Evolutionary conservation across 2,113 vertebrate genomes (phyloP).

Genomic region (Lophotis ruficrista): DNA sequence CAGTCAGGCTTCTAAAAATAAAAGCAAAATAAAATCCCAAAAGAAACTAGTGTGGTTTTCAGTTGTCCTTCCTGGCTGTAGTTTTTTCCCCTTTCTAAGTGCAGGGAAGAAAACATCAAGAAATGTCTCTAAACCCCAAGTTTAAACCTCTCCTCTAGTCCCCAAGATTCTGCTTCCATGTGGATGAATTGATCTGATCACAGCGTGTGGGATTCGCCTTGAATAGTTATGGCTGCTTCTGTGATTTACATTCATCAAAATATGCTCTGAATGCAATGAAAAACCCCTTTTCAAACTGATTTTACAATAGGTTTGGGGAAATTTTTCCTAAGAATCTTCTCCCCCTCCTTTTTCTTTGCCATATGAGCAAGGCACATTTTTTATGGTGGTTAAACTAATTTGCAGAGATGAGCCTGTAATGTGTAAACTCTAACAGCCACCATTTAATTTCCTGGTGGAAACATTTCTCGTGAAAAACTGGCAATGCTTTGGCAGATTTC

Average conservation of each 20-base stretch:
- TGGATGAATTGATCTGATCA: neutral
- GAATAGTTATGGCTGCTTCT: neutral
- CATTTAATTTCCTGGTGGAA: neutral
- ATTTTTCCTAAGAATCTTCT: neutral
- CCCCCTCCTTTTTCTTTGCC: rapidly evolving
- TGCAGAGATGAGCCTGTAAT: neutral
- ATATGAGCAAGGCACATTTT: neutral
- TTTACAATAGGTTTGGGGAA: neutral
- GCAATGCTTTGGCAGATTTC: neutral
- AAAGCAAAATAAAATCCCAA: neutral
- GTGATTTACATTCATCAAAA: neutral
- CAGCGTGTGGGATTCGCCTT: neutral
- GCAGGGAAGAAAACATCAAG: neutral
- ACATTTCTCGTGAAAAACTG: neutral
- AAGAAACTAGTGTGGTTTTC: neutral
- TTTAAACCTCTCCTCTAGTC: neutral
- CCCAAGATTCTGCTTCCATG: neutral
- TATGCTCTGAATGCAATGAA: neutral
- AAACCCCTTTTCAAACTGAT: neutral
- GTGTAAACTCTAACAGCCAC: neutral
- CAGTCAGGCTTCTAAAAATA: neutral
- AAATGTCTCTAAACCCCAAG: neutral
- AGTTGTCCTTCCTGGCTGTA: neutral
- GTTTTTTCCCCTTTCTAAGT: neutral
- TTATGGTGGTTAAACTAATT: neutral